phyloP scores from a whole-genome alignment of 2,113 vertebrate genomes.

The Tinamus guttatus region DNA sequence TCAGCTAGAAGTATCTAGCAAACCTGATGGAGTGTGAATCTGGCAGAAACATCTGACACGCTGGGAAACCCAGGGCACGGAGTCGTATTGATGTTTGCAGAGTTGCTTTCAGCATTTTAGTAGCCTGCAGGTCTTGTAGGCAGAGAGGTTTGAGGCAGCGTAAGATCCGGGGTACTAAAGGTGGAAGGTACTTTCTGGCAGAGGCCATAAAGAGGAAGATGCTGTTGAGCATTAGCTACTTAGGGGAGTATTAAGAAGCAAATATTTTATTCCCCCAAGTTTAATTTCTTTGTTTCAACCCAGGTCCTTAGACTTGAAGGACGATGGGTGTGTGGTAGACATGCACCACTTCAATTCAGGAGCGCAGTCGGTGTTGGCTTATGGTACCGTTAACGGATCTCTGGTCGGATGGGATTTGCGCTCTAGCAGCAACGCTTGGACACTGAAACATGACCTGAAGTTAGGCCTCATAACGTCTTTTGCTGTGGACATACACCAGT shows the following conservation, averaged over 20 bases:
- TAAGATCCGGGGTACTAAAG: not conserved
- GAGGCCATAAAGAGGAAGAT: not conserved
- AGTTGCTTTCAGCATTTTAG: not conserved
- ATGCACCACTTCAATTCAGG: slow-evolving; percentile 97
- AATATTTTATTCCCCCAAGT: not conserved
- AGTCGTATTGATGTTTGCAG: not conserved
- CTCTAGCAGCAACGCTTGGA: slow-evolving; percentile 91
- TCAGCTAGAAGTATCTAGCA: not conserved
- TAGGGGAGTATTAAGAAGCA: not conserved
- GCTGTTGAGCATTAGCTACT: not conserved
- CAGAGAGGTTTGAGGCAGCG: not conserved
- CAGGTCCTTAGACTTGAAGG: slow-evolving; percentile 89
- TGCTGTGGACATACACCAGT: slow-evolving; percentile 96
- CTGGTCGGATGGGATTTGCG: slow-evolving; percentile 97
- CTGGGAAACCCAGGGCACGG: not conserved
- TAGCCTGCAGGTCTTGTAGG: not conserved
- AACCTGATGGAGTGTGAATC: not conserved
- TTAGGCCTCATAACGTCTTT: slow-evolving; percentile 97
- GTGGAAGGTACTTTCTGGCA: not conserved
- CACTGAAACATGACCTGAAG: slow-evolving; percentile 91
- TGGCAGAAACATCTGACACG: not conserved
- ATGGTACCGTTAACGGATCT: slow-evolving; percentile 93
- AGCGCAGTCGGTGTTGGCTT: slow-evolving; percentile 93
- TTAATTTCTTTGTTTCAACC: not conserved
- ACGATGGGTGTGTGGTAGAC: slow-evolving; percentile 96